Evolutionary conservation across 2,888 invertebrate genomes (phyloP).

Genomic region (Zeuzera pyrina): DNA sequence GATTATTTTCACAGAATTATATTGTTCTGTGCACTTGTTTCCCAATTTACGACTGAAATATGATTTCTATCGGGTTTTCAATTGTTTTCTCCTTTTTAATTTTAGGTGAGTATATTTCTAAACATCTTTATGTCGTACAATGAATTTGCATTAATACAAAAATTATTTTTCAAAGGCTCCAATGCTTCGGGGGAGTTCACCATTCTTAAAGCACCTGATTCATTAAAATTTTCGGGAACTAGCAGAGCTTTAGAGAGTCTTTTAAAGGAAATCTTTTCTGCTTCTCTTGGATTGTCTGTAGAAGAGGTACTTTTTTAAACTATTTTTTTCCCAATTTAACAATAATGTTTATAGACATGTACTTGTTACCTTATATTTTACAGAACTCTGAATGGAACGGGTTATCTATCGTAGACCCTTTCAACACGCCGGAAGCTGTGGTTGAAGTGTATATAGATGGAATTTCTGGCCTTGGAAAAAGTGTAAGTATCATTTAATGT

Average conservation of each 20-base stretch:
- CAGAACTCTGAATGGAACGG: slow-evolving; percentile 80
- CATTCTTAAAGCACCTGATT: slow-evolving; percentile 78
- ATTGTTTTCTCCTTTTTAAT: slow-evolving; percentile 43
- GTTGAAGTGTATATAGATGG: slow-evolving; percentile 82
- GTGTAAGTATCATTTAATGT: too few species aligned
- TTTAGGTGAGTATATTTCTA: not conserved
- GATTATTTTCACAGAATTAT: too few species aligned
- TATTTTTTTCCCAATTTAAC: not conserved
- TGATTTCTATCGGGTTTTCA: slow-evolving; percentile 50
- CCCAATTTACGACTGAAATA: slow-evolving; percentile 52
- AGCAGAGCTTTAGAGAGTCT: slow-evolving; percentile 75
- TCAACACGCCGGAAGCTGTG: slow-evolving; percentile 80
- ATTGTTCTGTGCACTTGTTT: too few species aligned
- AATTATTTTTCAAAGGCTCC: slow-evolving; percentile 39
- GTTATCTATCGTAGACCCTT: slow-evolving; percentile 78
- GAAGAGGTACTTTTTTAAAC: slow-evolving; percentile 66
- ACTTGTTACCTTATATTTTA: slow-evolving; percentile 11
- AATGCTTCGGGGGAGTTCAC: slow-evolving; percentile 78
- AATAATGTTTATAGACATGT: slow-evolving; percentile 2
- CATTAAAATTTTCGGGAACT: slow-evolving; percentile 78
- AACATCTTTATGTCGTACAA: not conserved
- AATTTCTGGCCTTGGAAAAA: slow-evolving; percentile 63
- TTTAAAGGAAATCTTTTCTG: slow-evolving; percentile 80
- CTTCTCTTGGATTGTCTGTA: slow-evolving; percentile 81
- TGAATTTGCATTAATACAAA: not conserved